Evolutionary conservation across 2,888 invertebrate species (phyloP), one percentile per base, ranked within the genome.

Genomic region (Sesia apiformis): DNA sequence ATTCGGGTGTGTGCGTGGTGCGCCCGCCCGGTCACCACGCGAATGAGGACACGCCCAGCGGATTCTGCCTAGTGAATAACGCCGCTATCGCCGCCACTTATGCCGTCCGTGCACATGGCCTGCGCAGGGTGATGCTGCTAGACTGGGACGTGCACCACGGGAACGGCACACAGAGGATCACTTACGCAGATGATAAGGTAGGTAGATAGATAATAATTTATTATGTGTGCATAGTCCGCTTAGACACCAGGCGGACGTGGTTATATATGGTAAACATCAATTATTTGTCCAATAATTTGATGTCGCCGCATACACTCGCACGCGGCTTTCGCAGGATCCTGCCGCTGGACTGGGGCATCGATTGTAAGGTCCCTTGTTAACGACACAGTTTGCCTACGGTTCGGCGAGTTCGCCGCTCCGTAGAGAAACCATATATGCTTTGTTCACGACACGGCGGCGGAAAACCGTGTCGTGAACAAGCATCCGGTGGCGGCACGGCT

Each of bases 61-160:
- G 98, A 0, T 98, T 98, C 87, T 98, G 98, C 66, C 92, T 96
- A 57, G 93, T 97, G 62, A 98, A 98, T 84, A 97, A 95, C 76
- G 93, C 96, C 4, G 95, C 95, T 0, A 86, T 96, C 38, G 97
- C 95, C 3, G 97, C 97, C 0, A 91, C 91, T 63, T 93, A 95
- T 77, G 96, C 96, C 0, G 75, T 93, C 3, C 75, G 87, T 23
- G 81, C 79, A 56, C 92, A 93, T 72, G 90, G 91, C 0, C 68
- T 94, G 1, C 85, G 91, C 63, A 90, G 95, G 49, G 77, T 87
- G 51, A 70, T 96, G 49, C 93, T 98, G 54, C 78, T 98, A 0
- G 98, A 98, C 86, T 98, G 98, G 96, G 98, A 98, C 79, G 94
- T 98, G 3, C 98, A 98, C 72, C 98, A 98, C 75, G 98, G 98